Percentiles rank a stretch among this genome's conserved stretches.
Conservation (phyloP, 2,888 invertebrate species). For the Pterostichus madidus region DNA sequence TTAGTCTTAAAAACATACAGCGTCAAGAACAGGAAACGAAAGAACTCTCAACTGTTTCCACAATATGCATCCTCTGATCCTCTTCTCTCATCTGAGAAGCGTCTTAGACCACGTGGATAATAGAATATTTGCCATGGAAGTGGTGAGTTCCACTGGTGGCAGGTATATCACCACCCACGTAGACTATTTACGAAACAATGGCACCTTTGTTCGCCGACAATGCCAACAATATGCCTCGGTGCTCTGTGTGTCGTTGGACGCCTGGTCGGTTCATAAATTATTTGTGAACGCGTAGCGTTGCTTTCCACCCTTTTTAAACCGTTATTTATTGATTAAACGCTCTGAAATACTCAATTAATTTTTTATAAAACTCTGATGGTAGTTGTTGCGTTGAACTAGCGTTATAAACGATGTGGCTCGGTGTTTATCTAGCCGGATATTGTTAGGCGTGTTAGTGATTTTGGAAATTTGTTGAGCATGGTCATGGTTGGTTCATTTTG, state of each 20-base stretch:
- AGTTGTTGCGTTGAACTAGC: conserved; percentile 22
- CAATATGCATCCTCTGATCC: conserved; percentile 44
- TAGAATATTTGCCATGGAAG: conserved; percentile 21
- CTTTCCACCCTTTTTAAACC: conserved; percentile 45
- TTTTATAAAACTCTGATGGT: conserved; percentile 44
- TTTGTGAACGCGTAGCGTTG: conserved; percentile 17
- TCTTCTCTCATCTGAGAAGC: background rate
- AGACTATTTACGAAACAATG: conserved; percentile 64
- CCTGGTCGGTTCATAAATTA: conserved; percentile 57
- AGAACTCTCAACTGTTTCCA: conserved; percentile 48
- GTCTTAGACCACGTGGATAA: conserved; percentile 31
- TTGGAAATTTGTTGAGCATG: conserved; percentile 28
- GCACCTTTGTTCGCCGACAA: conserved; percentile 60
- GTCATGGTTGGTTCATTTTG: conserved; percentile 3
- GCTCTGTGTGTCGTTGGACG: background rate
- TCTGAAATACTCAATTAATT: conserved; percentile 61
- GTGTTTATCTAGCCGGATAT: conserved; percentile 41
- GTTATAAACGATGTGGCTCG: conserved; percentile 38
- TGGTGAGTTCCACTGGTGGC: conserved; percentile 43
- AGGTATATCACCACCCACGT: conserved; percentile 55
- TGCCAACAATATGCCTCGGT: conserved; percentile 62
- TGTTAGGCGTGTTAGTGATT: conserved; percentile 28
- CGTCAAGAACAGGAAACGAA: conserved; percentile 11
- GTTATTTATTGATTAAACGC: conserved; percentile 63
- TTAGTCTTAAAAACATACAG: conserved; percentile 21